Evolutionary conservation across 2,888 invertebrate genomes (phyloP).

Genomic region (Tinea pellionella): DNA sequence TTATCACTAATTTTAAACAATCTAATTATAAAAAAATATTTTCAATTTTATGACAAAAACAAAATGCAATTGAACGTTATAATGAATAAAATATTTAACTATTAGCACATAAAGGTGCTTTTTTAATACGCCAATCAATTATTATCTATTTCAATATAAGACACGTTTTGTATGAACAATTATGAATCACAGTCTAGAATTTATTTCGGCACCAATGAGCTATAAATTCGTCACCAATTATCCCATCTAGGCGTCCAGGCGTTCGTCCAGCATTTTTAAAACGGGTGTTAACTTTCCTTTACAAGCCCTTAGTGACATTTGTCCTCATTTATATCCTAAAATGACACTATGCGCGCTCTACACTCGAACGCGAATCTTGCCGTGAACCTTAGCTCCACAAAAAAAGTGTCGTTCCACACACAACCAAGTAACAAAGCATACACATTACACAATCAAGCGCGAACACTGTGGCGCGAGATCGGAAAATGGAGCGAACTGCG

Average conservation of each 20-base stretch:
- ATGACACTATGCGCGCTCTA: no score
- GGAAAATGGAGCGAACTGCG: no score
- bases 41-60: not conserved
- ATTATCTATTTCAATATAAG: constrained; percentile 70
- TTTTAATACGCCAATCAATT: constrained; percentile 49
- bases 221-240: constrained; percentile 59
- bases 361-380: no score
- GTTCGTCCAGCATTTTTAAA: not conserved
- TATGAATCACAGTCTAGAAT: constrained; percentile 69
- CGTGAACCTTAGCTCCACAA: no score
- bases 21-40: constrained; percentile 2
- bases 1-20: not conserved
- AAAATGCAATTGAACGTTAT: not conserved
- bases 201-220: constrained; percentile 64
- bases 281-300: not conserved
- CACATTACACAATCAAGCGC: no score
- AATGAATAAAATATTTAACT: not conserved
- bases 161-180: constrained; percentile 68
- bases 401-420: no score
- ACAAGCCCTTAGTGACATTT: constrained; percentile 1
- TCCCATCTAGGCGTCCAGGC: not conserved
- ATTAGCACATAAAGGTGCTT: not conserved
- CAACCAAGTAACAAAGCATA: no score
- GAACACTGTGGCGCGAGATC: no score
- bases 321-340: constrained; percentile 9